phyloP scores from a whole-genome alignment of 2,888 invertebrate species.

The Stomorhina lunata region DNA sequence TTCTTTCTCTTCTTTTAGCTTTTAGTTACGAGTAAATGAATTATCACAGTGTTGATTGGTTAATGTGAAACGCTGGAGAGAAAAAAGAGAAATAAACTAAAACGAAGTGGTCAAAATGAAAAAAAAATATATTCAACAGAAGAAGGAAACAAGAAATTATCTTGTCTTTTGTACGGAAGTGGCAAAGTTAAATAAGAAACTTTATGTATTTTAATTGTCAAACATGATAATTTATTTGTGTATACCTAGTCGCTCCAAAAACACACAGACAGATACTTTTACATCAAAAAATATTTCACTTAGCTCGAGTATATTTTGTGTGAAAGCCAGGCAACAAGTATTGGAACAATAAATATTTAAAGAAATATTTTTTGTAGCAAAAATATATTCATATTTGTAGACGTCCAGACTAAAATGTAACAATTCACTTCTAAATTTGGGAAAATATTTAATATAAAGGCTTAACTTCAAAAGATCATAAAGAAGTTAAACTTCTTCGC shows the following conservation, averaged over 20 bases:
- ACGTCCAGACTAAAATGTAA: constrained; percentile 7
- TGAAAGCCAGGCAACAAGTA: constrained; percentile 13
- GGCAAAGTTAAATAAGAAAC: constrained; percentile 54
- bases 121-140: constrained; percentile 24
- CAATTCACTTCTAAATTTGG: background rate
- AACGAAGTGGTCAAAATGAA: background rate
- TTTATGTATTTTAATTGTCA: constrained; percentile 64
- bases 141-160: constrained; percentile 64
- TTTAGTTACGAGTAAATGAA: constrained; percentile 47
- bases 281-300: background rate
- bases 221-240: constrained; percentile 57
- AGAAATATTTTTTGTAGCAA: background rate
- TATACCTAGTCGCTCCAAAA: background rate
- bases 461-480: too few species aligned
- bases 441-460: background rate
- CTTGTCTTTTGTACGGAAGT: constrained; percentile 61
- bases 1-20: background rate
- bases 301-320: background rate
- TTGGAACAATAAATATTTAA: background rate
- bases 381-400: background rate
- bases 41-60: constrained; percentile 46
- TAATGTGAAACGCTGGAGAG: constrained; percentile 14
- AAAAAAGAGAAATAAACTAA: too few species aligned
- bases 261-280: background rate
- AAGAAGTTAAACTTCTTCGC: too few species aligned